phyloP scores from a whole-genome alignment of 2,888 invertebrate species.

The Baccha elongata region DNA sequence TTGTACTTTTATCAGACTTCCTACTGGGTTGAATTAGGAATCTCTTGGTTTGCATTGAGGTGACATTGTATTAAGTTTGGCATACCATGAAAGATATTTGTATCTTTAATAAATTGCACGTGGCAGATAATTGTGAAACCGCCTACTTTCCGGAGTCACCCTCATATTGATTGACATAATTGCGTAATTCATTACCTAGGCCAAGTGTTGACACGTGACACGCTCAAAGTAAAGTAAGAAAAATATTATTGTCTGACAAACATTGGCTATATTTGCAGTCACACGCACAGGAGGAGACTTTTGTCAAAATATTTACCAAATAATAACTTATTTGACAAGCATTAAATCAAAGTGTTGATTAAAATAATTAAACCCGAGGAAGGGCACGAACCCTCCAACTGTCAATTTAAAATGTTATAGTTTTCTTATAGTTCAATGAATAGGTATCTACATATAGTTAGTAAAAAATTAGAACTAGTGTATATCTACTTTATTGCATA shows the following conservation, averaged over 20 bases:
- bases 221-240: neutral
- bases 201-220: conserved; percentile 60
- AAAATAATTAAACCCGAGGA: neutral
- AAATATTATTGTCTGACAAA: conserved; percentile 12
- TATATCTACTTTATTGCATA: no score
- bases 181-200: conserved; percentile 1
- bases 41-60: conserved; percentile 66
- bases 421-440: no score
- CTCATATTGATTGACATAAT: conserved; percentile 35
- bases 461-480: no score
- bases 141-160: conserved; percentile 58
- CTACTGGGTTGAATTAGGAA: conserved; percentile 64
- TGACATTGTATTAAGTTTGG: conserved; percentile 49
- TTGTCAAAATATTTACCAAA: conserved; percentile 64
- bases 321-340: conserved; percentile 22
- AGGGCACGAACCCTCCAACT: no score
- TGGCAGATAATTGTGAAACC: conserved; percentile 42
- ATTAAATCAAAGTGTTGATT: conserved; percentile 8
- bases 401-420: no score
- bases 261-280: conserved; percentile 37
- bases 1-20: conserved; percentile 20
- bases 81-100: conserved; percentile 37
- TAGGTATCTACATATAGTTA: no score
- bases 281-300: conserved; percentile 30
- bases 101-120: conserved; percentile 58